Conservation (phyloP, 2,888 invertebrate species). For the Epiblema foenella region DNA sequence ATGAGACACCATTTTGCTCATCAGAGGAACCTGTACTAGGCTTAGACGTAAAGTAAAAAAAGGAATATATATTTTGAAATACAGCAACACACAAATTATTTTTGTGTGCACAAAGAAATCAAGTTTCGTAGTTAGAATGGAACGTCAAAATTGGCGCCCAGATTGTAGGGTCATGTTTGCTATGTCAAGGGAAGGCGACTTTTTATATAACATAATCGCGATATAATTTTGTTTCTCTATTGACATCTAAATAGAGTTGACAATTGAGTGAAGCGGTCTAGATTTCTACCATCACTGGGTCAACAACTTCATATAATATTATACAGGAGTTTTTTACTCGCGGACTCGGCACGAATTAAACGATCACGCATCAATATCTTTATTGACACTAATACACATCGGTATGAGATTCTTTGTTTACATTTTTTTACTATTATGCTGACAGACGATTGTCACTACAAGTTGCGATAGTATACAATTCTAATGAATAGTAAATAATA, state of each 20-base stretch:
- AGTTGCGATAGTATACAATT: background rate
- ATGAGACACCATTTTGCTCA: no score
- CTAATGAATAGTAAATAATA: background rate
- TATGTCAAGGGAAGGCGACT: conserved; percentile 14
- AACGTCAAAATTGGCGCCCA: conserved; percentile 37
- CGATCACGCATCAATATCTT: conserved; percentile 37
- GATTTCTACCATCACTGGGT: conserved; percentile 19
- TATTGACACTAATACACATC: conserved; percentile 25
- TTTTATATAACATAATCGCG: conserved; percentile 19
- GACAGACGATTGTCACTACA: background rate
- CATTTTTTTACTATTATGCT: conserved; percentile 16
- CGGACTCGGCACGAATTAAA: conserved; percentile 25
- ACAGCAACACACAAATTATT: background rate
- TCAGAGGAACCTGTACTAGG: no score
- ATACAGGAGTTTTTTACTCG: conserved; percentile 31
- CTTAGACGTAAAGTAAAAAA: no score
- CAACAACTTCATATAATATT: conserved; percentile 31
- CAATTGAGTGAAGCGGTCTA: conserved; percentile 6
- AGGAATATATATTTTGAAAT: background rate
- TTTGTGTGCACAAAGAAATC: conserved; percentile 1
- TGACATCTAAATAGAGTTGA: background rate
- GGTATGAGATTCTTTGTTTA: conserved; percentile 39
- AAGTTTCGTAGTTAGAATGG: conserved; percentile 27
- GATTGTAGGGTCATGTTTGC: conserved; percentile 39
- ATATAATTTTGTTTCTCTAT: background rate